Evolutionary conservation across 1,140 invertebrate genomes (phyloP), one percentile per base, ranked within the genome.

Genomic region (Penaeus vannamei): DNA sequence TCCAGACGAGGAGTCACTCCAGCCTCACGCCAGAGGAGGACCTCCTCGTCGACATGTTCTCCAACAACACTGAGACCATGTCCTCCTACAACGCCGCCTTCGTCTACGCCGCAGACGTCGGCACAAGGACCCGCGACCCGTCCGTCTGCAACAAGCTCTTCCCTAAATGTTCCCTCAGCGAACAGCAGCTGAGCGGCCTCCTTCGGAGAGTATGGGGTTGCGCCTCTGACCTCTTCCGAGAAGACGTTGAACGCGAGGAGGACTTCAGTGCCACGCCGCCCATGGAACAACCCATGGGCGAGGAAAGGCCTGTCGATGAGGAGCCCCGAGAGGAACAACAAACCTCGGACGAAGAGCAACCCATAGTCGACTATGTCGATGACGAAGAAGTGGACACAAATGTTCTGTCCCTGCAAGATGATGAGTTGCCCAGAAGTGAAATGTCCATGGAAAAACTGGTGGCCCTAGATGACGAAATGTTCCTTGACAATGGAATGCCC

Each of bases 31-130:
- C 84, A 53, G 23, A 89, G 53, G 82, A 29, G 61, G 82, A 85
- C 29, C 59, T 42, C n/a, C 72, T 89, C 66, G 72, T 62, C 5
- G 59, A 77, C 22, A 84, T 89, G 87, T 89, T 89, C 60, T 66
- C 64, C 66, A 62, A 80, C 23, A 61, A 32, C 59, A 64, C 59
- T 7, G 83, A 85, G 22, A 53, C 66, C 7, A 46, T 79, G 23
- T 84, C 87, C 59, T 66, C 83, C 22, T 79, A 53, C 60, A 85
- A 79, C 82, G 72, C 87, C 5, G 69, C 82, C 36, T 89, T 89
- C 72, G 59, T 83, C 42, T 84, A 79, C 61, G 87, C 87, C 19
- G 26, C 76, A 20, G 82, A 79, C 10, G 26, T 85, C 10, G 87
- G 82, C 59, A 77, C 32, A 29, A 84, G 59, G 59, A 84, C 29